A percentile compares a stretch with the other conserved stretches of the same genome.
Evolutionary conservation across 2,888 invertebrate genomes (phyloP).

Genomic region (Xestia ashworthii): DNA sequence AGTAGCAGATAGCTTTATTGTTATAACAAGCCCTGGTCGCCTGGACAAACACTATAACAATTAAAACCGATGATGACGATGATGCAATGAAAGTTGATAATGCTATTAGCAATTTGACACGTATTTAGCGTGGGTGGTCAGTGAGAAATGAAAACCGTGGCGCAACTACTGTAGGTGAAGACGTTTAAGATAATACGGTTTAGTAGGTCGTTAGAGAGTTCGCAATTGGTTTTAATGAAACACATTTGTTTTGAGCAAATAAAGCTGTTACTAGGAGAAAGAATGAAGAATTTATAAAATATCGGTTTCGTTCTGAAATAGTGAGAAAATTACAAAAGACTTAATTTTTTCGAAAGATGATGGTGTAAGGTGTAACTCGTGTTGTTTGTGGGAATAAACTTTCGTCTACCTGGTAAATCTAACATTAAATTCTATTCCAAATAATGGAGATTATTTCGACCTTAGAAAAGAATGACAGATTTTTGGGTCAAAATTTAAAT

Average conservation of each 20-base stretch:
- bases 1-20: conserved; percentile 84
- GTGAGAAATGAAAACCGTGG: conserved; percentile 80
- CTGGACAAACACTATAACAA: conserved; percentile 80
- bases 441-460: neutral
- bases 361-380: neutral
- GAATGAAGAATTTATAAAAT: conserved; percentile 24
- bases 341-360: neutral
- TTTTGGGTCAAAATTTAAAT: conserved; percentile 41
- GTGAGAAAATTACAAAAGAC: neutral
- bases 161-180: conserved; percentile 80
- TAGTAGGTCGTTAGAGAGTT: conserved; percentile 78
- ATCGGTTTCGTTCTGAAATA: conserved; percentile 1
- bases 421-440: neutral
- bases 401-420: neutral
- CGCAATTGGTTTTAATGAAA: conserved; percentile 68
- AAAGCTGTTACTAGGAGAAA: conserved; percentile 53
- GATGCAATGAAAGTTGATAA: conserved; percentile 89
- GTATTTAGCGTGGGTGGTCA: conserved; percentile 86
- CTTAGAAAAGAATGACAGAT: conserved; percentile 14
- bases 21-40: conserved; percentile 79
- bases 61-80: conserved; percentile 79
- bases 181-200: conserved; percentile 76
- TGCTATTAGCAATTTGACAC: conserved; percentile 88
- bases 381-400: neutral
- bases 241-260: conserved; percentile 58